Evolutionary conservation across 2,113 vertebrate species (phyloP).

Genomic region (Myotis yumanensis): DNA sequence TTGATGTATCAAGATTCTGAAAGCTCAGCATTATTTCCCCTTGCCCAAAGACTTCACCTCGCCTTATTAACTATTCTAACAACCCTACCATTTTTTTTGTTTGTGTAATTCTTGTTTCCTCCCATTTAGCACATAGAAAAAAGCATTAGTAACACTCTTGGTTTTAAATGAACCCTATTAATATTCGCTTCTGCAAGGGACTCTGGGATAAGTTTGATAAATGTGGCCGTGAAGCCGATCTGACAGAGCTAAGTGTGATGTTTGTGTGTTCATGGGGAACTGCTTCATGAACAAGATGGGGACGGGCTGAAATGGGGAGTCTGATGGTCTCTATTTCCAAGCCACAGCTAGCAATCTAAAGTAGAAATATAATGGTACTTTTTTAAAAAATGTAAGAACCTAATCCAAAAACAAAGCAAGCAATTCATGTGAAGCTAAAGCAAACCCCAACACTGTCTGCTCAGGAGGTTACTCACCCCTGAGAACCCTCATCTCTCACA

Average conservation of each 20-base stretch:
- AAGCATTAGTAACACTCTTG: conserved; percentile 85
- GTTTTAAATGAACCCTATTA: conserved; percentile 88
- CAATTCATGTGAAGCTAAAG: not conserved
- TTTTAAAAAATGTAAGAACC: not conserved
- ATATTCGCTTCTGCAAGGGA: conserved; percentile 84
- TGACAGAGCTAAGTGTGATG: conserved; percentile 82
- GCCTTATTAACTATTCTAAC: conserved; percentile 81
- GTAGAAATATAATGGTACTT: not conserved
- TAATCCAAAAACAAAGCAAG: conserved; percentile 27
- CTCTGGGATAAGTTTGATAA: conserved; percentile 89
- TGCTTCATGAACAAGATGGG: conserved; percentile 53
- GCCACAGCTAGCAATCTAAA: not conserved
- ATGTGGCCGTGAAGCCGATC: conserved; percentile 83
- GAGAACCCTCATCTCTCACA: not conserved
- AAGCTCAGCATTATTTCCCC: conserved; percentile 67
- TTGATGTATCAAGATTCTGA: conserved; percentile 51
- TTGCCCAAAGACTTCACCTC: conserved; percentile 72
- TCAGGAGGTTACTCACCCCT: not conserved
- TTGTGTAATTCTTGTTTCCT: conserved; percentile 86
- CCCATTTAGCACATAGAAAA: conserved; percentile 82
- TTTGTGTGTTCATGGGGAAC: conserved; percentile 79
- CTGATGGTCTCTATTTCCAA: conserved; percentile 54
- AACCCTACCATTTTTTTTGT: conserved; percentile 79
- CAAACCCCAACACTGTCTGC: not conserved
- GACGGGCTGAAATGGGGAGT: conserved; percentile 46